Evolutionary conservation across 2,797 vertebrate species (phyloP).

Genomic region (Atherinosoma microstoma): DNA sequence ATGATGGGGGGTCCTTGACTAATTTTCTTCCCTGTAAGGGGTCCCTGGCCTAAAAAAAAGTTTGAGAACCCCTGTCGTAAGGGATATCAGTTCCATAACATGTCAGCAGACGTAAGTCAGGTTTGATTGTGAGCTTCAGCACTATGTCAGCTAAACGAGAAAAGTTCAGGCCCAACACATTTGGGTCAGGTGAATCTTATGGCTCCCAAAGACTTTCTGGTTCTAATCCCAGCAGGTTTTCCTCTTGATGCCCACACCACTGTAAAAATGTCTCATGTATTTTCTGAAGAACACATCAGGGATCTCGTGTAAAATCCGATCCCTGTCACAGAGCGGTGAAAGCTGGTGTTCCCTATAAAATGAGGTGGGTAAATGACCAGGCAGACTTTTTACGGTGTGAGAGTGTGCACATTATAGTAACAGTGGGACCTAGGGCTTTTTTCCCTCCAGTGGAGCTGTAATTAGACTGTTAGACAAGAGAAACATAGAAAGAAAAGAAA

Average conservation of each 20-base stretch:
- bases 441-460: slow-evolving; percentile 53
- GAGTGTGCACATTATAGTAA: slow-evolving; percentile 68
- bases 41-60: no score
- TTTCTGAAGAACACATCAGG: slow-evolving; percentile 62
- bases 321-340: slow-evolving; percentile 50
- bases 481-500: slow-evolving; percentile 23
- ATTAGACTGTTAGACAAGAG: slow-evolving; percentile 58
- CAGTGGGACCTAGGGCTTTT: slow-evolving; percentile 74
- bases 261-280: slow-evolving; percentile 71
- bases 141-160: slow-evolving; percentile 1
- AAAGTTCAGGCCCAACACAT: accelerated
- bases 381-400: slow-evolving; percentile 62
- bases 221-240: slow-evolving; percentile 37
- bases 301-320: slow-evolving; percentile 66
- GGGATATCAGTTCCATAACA: no score
- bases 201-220: neutral
- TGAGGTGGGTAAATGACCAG: slow-evolving; percentile 55
- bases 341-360: slow-evolving; percentile 62
- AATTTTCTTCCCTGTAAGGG: no score
- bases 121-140: neutral
- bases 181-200: slow-evolving; percentile 24
- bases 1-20: no score
- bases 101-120: neutral
- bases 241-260: slow-evolving; percentile 49
- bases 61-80: no score